A percentile compares a stretch with the other conserved stretches of the same genome.
phyloP scores from a whole-genome alignment of 2,888 invertebrate species.

The Leucophenga maculata region DNA sequence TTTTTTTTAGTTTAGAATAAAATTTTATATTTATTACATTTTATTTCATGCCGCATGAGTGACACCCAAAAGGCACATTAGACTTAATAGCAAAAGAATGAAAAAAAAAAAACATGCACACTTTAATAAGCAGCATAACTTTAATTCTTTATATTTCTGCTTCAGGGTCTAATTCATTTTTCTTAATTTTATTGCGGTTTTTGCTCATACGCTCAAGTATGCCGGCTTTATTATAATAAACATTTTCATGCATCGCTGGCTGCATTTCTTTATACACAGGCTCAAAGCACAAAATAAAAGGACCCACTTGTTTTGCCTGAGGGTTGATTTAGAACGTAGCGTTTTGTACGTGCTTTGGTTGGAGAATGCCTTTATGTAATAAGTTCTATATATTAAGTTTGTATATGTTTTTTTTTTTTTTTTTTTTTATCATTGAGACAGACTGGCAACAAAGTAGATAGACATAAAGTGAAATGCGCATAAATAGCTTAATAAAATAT shows the following conservation, averaged over 20 bases:
- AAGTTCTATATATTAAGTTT: no score
- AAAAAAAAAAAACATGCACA: no score
- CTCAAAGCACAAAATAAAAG: not conserved
- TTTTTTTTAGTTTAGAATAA: no score
- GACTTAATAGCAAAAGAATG: no score
- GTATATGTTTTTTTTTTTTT: no score
- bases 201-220: not conserved
- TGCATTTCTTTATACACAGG: not conserved
- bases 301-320: constrained; percentile 1
- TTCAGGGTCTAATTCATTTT: not conserved
- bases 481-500: constrained; percentile 4
- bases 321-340: constrained; percentile 4
- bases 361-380: not conserved
- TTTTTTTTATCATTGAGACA: no score
- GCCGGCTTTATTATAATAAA: constrained; percentile 4
- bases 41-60: no score
- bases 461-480: not conserved
- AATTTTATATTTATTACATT: no score
- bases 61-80: no score
- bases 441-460: not conserved
- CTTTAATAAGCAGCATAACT: no score
- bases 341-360: constrained; percentile 13
- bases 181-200: not conserved
- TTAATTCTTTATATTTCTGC: not conserved
- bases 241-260: constrained; percentile 8